Conservation (phyloP, 2,113 vertebrate species). For the Gnathonemus echidnorhynchus region DNA sequence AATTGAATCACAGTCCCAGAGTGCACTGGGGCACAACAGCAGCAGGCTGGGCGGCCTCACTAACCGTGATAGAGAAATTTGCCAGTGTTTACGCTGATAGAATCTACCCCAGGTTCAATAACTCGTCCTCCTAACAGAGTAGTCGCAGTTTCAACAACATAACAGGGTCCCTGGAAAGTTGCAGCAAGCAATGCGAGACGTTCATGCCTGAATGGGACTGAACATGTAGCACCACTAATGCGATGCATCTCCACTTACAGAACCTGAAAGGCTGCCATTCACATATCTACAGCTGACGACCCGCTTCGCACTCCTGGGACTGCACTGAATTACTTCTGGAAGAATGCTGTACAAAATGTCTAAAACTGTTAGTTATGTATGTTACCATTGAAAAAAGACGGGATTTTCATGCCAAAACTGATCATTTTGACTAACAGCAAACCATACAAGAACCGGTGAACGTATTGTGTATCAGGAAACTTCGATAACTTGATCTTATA, state of each 20-base stretch:
- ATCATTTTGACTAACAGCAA: neutral
- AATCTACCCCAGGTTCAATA: neutral
- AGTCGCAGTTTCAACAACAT: neutral
- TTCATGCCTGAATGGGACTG: neutral
- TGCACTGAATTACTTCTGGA: neutral
- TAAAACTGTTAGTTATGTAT: neutral
- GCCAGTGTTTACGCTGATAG: neutral
- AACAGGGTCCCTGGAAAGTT: neutral
- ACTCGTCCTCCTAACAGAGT: neutral
- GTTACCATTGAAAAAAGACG: neutral
- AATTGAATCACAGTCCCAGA: slow-evolving; percentile 6
- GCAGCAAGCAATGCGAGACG: neutral
- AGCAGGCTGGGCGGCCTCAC: neutral
- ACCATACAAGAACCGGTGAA: neutral
- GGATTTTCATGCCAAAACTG: neutral
- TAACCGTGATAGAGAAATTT: neutral
- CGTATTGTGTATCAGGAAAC: neutral
- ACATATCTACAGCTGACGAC: neutral
- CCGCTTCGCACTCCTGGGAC: neutral
- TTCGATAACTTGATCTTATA: neutral
- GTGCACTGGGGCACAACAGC: neutral
- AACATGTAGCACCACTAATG: neutral
- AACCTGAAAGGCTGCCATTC: neutral
- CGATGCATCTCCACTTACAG: neutral
- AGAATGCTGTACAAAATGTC: neutral